A percentile compares a stretch with the other conserved stretches of the same genome.
Evolutionary conservation across 2,113 vertebrate species (phyloP).

Genomic region (Rousettus leschenaultii): DNA sequence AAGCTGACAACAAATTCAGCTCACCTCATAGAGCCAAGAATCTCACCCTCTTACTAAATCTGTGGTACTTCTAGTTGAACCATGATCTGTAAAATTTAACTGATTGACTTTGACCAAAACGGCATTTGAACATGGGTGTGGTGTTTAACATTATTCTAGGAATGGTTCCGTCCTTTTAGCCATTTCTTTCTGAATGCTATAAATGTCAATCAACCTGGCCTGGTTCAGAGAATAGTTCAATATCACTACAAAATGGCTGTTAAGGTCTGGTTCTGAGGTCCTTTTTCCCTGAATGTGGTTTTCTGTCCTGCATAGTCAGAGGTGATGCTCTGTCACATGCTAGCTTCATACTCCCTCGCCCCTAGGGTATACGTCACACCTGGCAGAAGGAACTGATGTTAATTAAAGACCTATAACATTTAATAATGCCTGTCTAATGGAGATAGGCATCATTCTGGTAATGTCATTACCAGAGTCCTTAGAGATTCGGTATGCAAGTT

Average conservation of each 20-base stretch:
- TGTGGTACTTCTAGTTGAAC: neutral
- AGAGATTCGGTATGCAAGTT: neutral
- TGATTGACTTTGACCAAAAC: neutral
- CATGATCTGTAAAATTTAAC: neutral
- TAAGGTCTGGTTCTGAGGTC: neutral
- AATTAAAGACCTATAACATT: slow-evolving; percentile 35
- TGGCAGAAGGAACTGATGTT: neutral
- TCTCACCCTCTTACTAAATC: neutral
- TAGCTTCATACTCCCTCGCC: neutral
- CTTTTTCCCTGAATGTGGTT: neutral
- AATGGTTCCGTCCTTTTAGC: neutral
- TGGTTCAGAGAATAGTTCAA: slow-evolving; percentile 2
- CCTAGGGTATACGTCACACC: neutral
- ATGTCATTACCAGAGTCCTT: slow-evolving; percentile 36
- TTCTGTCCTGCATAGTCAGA: neutral
- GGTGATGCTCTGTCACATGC: accelerated
- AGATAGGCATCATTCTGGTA: slow-evolving; percentile 39
- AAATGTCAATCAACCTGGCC: slow-evolving; percentile 24
- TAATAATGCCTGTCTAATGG: slow-evolving; percentile 39
- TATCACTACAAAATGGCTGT: neutral
- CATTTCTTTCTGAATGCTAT: slow-evolving; percentile 11
- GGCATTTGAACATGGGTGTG: neutral
- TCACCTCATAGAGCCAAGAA: neutral
- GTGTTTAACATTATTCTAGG: neutral
- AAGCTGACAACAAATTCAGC: neutral